Percentiles rank a stretch among this genome's conserved stretches.
phyloP scores from a whole-genome alignment of 1,140 invertebrate genomes.

The Heliconius himera region DNA sequence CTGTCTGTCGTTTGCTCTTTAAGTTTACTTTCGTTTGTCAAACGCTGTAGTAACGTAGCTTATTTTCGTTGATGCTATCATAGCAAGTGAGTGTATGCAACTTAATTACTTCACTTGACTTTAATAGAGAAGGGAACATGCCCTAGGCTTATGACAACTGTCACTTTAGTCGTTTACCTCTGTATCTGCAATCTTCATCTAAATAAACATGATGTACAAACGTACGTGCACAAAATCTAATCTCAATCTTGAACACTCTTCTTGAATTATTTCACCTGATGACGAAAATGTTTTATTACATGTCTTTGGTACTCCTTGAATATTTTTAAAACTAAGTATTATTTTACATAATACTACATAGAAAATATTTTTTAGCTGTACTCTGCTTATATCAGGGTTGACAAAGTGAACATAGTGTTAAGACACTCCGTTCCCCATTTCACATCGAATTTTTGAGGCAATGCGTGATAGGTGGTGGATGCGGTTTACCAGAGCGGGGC shows the following conservation, averaged over 20 bases:
- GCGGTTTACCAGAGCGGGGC: no score
- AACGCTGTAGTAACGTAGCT: conserved; percentile 40
- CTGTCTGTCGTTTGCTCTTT: conserved; percentile 24
- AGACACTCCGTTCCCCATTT: no score
- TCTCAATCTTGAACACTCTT: neutral
- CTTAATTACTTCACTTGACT: conserved; percentile 62
- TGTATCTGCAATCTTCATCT: conserved; percentile 15
- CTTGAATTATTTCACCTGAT: neutral
- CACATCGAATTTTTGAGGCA: no score
- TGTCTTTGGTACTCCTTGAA: neutral
- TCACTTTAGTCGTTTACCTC: conserved; percentile 17
- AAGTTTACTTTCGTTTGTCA: conserved; percentile 36
- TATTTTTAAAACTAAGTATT: neutral
- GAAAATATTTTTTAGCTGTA: no score
- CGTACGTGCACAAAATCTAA: conserved; percentile 6
- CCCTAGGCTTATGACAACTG: conserved; percentile 26
- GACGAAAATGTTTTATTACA: neutral
- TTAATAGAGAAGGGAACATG: conserved; percentile 33
- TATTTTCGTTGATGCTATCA: conserved; percentile 56
- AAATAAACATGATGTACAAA: conserved; percentile 19
- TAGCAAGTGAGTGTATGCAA: conserved; percentile 48
- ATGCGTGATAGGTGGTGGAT: no score
- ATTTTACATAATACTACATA: neutral
- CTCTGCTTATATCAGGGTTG: no score
- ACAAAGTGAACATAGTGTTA: no score